Conservation (phyloP, 2,888 invertebrate species). For the Mechanitis messenoides region DNA sequence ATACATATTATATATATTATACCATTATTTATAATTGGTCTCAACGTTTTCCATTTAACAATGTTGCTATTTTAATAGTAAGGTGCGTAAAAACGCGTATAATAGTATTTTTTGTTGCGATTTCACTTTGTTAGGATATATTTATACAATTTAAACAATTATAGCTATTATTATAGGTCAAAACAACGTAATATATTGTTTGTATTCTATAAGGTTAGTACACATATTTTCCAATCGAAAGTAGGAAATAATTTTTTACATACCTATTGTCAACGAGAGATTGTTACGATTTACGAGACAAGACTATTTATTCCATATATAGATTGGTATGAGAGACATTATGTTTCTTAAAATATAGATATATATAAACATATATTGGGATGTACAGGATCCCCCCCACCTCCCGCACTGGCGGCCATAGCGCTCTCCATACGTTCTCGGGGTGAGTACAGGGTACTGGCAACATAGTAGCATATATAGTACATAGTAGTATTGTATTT, state of each 20-base stretch:
- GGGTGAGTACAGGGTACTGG: slow-evolving; percentile 49
- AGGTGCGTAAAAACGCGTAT: not conserved
- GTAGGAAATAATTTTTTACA: not conserved
- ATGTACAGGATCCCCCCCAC: slow-evolving; percentile 30
- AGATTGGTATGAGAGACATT: too few species aligned
- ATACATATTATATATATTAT: too few species aligned
- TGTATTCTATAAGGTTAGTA: not conserved
- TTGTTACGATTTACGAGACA: not conserved
- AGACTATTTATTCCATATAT: not conserved
- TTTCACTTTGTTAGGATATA: not conserved
- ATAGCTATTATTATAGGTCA: not conserved
- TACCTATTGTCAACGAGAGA: slow-evolving; percentile 2
- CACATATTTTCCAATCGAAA: not conserved
- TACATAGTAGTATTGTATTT: not conserved
- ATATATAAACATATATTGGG: slow-evolving; percentile 5
- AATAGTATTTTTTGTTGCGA: not conserved
- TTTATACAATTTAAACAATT: not conserved
- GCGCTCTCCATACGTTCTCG: slow-evolving; percentile 66
- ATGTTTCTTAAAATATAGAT: too few species aligned
- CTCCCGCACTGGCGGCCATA: slow-evolving; percentile 56
- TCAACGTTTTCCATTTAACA: too few species aligned
- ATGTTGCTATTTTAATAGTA: not conserved
- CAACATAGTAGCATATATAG: not conserved
- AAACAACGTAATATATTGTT: not conserved
- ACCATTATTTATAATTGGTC: too few species aligned